These are phyloP conservation scores for Psophia crepitans DNA, from an alignment of 2,113 vertebrate genomes.

Conservation along the genomic window DNA sequence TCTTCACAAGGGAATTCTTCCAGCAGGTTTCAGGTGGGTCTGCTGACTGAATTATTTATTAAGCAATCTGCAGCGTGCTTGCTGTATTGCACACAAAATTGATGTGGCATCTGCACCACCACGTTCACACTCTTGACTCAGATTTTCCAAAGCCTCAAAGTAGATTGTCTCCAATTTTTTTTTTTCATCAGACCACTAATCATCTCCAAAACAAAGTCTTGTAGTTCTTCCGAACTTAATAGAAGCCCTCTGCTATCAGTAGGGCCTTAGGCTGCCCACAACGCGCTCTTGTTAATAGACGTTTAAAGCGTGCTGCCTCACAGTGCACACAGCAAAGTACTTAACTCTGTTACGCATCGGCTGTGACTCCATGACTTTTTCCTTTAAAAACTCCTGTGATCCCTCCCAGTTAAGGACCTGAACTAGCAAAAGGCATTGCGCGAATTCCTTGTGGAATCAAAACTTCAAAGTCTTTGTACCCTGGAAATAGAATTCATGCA, in stretches of 20 bases:
- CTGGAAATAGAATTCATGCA: no score
- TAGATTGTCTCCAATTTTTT: neutral
- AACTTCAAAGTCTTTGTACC: neutral
- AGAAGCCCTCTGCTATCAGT: neutral
- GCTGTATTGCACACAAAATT: neutral
- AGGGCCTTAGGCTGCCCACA: neutral
- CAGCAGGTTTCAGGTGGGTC: neutral
- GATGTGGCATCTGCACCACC: neutral
- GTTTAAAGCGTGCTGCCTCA: neutral
- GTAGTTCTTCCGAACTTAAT: neutral
- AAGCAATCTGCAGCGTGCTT: neutral
- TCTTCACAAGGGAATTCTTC: neutral
- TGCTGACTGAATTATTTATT: neutral
- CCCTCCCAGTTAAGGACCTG: neutral
- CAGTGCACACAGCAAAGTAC: neutral
- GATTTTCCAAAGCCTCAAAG: neutral
- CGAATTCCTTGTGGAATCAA: neutral
- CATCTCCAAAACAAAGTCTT: neutral
- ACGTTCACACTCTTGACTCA: neutral
- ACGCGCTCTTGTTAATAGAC: neutral
- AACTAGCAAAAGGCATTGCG: neutral
- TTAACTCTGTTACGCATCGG: neutral
- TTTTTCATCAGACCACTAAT: neutral
- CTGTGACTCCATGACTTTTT: neutral
- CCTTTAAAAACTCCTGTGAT: neutral